Conservation (phyloP, 2,113 vertebrate genomes). For the Mobula hypostoma region DNA sequence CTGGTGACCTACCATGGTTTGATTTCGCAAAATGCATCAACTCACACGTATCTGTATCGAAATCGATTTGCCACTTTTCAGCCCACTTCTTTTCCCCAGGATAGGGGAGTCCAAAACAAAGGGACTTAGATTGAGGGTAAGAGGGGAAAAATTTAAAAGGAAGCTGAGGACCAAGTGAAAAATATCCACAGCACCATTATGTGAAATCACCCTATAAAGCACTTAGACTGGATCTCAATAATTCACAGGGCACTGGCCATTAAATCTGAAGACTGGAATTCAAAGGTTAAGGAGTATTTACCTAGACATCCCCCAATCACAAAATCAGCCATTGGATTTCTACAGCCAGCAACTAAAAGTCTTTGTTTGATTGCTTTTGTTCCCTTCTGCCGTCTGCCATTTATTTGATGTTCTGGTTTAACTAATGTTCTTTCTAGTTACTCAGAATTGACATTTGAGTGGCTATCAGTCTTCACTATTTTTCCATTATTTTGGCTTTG, state of each 20-base stretch:
- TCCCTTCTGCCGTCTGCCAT: background rate
- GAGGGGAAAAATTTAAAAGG: no score
- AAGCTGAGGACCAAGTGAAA: no score
- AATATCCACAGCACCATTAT: no score
- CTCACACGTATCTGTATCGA: no score
- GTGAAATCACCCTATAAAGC: background rate
- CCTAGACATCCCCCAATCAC: background rate
- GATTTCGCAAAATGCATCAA: no score
- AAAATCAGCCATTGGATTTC: background rate
- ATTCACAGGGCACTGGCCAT: background rate
- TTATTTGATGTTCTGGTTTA: background rate
- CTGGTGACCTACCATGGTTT: no score
- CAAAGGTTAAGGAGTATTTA: background rate
- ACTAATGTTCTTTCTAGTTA: background rate
- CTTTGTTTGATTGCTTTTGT: background rate
- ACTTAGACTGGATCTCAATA: background rate
- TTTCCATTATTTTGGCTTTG: background rate
- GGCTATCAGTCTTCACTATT: background rate
- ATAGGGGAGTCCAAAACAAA: no score
- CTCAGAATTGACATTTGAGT: background rate
- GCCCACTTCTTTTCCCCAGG: no score
- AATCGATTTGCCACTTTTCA: no score
- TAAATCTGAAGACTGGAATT: background rate
- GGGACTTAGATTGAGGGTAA: no score
- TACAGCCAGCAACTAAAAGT: background rate